Evolutionary conservation across 1,140 invertebrate genomes (phyloP).

Genomic region (Drosophila jambulina): DNA sequence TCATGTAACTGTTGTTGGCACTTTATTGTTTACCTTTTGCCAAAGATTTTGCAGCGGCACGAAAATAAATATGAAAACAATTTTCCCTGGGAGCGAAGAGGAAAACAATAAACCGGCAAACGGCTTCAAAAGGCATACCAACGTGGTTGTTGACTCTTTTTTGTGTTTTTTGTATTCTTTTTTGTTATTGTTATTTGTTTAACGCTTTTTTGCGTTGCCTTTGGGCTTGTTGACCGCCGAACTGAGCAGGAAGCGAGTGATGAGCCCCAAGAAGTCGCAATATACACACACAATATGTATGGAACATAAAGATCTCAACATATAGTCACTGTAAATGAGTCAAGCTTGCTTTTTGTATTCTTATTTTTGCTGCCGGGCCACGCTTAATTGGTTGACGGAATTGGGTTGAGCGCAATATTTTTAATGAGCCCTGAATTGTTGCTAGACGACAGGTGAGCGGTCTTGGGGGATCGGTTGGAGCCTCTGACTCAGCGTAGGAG

Average conservation of each 20-base stretch:
- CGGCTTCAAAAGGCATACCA: conserved; percentile 72
- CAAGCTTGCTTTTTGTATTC: conserved; percentile 53
- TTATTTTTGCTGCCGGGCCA: conserved; percentile 42
- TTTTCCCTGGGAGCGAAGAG: conserved; percentile 49
- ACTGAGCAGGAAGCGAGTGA: conserved; percentile 33
- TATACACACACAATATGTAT: conserved; percentile 7
- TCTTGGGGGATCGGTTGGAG: neutral
- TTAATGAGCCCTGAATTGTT: conserved; percentile 65
- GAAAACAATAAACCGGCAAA: conserved; percentile 51
- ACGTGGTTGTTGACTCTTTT: conserved; percentile 78
- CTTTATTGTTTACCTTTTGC: conserved; percentile 45
- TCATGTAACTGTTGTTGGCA: conserved; percentile 61
- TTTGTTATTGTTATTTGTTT: conserved; percentile 49
- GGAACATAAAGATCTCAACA: conserved; percentile 10
- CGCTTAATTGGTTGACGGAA: conserved; percentile 72
- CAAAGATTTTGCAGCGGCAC: conserved; percentile 35
- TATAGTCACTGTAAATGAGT: conserved; percentile 55
- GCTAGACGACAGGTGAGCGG: conserved; percentile 10
- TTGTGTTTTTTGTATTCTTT: conserved; percentile 25
- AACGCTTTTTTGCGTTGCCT: conserved; percentile 51
- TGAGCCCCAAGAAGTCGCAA: conserved; percentile 29
- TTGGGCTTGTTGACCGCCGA: conserved; percentile 44
- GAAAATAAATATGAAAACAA: conserved; percentile 66
- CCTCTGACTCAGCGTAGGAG: conserved; percentile 32
- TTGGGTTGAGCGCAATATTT: conserved; percentile 68